Evolutionary conservation across 2,113 vertebrate genomes (phyloP), one percentile per base, ranked within the genome.

Genomic region (Connochaetes taurinus): DNA sequence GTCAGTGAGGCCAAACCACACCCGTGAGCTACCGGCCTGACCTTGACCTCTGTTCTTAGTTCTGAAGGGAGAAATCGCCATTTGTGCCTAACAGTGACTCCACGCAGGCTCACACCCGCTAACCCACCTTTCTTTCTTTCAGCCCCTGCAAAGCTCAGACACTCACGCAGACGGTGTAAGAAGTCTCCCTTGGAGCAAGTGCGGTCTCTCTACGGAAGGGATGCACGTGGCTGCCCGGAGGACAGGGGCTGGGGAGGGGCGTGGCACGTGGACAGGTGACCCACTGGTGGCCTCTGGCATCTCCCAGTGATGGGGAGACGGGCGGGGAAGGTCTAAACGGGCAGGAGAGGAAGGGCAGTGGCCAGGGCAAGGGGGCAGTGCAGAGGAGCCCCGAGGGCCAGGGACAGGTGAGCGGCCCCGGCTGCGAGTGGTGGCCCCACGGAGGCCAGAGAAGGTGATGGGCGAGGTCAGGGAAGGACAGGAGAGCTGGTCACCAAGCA

Each of bases 191-290:
- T 17, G 36, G 19, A n/a, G 45, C 16, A 29, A 29, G 50, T 2
- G 0, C 7, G 2, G 40, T 29, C 3, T 50, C 9, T 3, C 12
- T 5, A 2, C 0, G 7, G 7, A 23, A 36, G 29, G 29, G 25
- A 19, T 0, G 27, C 16, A 23, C 0, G 0, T 13, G 15, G 29
- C 52, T 15, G 5, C 40, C 27, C 0, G 0, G 36, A 5, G 50
- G 40, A 27, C 4, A 0, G 71, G 11, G 36, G 2, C 2, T 1
- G 5, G 36, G 10, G 21, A 0, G 36, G 1, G 16, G 81, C 0
- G 14, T 11, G 2, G 33, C n/a, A 31, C 6, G 55, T 11, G 47
- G 81, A 9, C 1, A 60, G 33, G 23, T 15, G 50, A 4, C 50
- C 17, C 6, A 36, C 50, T 5, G 6, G 19, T 9, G 52, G 13